phyloP scores from a whole-genome alignment of 2,888 invertebrate species.

The Blera fallax region DNA sequence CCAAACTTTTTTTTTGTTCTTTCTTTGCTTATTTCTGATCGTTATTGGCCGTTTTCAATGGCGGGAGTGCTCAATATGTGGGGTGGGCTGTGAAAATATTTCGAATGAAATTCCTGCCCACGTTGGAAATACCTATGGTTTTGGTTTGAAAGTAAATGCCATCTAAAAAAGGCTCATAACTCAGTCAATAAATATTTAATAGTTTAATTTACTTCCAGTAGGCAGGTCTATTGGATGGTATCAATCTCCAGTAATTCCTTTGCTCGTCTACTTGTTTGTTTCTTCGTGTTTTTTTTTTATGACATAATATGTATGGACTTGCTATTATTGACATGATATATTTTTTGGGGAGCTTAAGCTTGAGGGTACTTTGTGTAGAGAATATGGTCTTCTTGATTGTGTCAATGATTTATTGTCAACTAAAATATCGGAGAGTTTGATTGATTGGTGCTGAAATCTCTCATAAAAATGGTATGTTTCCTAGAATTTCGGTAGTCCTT shows the following conservation, averaged over 20 bases:
- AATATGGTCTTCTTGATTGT: slow-evolving; percentile 1
- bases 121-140: not conserved
- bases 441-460: slow-evolving; percentile 35
- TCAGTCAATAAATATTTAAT: slow-evolving; percentile 68
- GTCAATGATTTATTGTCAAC: slow-evolving; percentile 65
- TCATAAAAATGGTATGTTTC: not conserved
- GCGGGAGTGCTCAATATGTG: not conserved
- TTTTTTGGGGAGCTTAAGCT: not conserved
- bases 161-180: slow-evolving; percentile 37
- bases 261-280: slow-evolving; percentile 1
- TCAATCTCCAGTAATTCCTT: slow-evolving; percentile 33
- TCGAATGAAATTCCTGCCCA: not conserved
- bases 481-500: not conserved
- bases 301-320: not conserved
- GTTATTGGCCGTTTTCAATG: slow-evolving; percentile 2
- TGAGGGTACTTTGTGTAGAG: not conserved
- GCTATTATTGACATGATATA: slow-evolving; percentile 10
- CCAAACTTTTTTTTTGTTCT: slow-evolving; percentile 3
- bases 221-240: slow-evolving; percentile 42
- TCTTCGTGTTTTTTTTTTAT: not conserved
- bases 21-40: not conserved
- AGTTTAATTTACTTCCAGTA: slow-evolving; percentile 63
- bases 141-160: slow-evolving; percentile 11
- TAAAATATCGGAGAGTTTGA: slow-evolving; percentile 46
- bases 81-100: not conserved